Evolutionary conservation across 2,888 invertebrate genomes (phyloP), one percentile per base, ranked within the genome.

Genomic region (Blastobasis lacticolella): DNA sequence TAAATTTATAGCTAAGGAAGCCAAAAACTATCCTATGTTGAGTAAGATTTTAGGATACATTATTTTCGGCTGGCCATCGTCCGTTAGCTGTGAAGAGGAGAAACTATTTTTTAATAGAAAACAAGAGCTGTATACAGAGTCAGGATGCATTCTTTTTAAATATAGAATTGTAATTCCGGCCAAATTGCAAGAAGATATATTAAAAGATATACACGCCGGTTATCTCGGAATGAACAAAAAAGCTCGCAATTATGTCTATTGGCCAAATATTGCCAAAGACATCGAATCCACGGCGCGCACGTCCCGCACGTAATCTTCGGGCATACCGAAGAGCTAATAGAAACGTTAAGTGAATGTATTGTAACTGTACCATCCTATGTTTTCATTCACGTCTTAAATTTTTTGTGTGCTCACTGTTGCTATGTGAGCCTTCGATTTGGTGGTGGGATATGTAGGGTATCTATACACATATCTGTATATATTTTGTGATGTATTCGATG

Each of bases 91-190:
- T 10, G 54, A 54, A 7, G 54, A 49, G 4, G 48, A 50, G 5
- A 51, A 51, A 41, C 47, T 52, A 0, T 59, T 54, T 50, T 59
- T 52, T 37, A 6, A 7, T 6, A 37, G 57, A 8, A 55, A 50
- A 41, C 8, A 46, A 6, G 54, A 57, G 10, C 44, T 58, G 36
- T 23, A 44, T 23, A 8, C 53, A 9, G 56, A 59, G 10, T 10
- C 41, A 10, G 55, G 53, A 5, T 59, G 56, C 48, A 38, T 59
- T 5, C 48, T 59, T 37, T 59, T 54, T 45, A 55, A 53, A 49
- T 52, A 59, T 36, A 45, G 57, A 41, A 44, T 59, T 5, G 45
- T 58, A 4, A 51, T 58, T 37, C 56, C 58, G 5, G 6, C 10
- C 1, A 40, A 23, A 2, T 23, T 54, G 10, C 10, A 37, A 5